Percentiles rank a stretch among this genome's conserved stretches.
phyloP scores from a whole-genome alignment of 2,797 vertebrate species.

The Rhynchotus rufescens region DNA sequence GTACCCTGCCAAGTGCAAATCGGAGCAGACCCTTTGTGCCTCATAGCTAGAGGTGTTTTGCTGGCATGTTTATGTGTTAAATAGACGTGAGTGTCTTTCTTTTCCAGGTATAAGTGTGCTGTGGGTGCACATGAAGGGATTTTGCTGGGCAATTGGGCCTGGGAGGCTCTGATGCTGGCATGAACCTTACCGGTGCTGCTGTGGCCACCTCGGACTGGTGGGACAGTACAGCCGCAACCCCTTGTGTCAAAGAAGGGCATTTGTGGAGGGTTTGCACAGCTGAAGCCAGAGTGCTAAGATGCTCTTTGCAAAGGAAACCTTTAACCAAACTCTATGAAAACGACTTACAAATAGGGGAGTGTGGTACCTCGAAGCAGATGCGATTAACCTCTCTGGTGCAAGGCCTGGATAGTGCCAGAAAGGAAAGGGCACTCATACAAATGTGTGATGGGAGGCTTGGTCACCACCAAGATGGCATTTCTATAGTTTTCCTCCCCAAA shows the following conservation, averaged over 20 bases:
- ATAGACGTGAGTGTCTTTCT: neutral
- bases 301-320: neutral
- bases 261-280: neutral
- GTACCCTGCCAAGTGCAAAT: neutral
- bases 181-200: neutral
- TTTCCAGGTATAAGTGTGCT: neutral
- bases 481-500: neutral
- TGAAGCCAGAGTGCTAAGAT: neutral
- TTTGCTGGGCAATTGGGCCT: neutral
- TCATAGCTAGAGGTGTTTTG: neutral
- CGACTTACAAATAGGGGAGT: neutral
- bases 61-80: neutral
- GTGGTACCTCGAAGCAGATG: neutral
- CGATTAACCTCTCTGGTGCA: neutral
- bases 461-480: neutral
- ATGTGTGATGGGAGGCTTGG: fast-evolving
- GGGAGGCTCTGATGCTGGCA: neutral
- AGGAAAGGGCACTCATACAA: neutral
- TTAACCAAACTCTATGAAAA: neutral
- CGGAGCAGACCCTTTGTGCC: neutral
- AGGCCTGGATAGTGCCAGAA: neutral
- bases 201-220: fast-evolving
- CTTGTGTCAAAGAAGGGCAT: neutral
- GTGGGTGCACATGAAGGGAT: neutral
- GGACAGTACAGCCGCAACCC: neutral